These are phyloP conservation scores for Sinosuthora webbiana DNA, from an alignment of 2,113 vertebrate species.

Conservation along the genomic window DNA sequence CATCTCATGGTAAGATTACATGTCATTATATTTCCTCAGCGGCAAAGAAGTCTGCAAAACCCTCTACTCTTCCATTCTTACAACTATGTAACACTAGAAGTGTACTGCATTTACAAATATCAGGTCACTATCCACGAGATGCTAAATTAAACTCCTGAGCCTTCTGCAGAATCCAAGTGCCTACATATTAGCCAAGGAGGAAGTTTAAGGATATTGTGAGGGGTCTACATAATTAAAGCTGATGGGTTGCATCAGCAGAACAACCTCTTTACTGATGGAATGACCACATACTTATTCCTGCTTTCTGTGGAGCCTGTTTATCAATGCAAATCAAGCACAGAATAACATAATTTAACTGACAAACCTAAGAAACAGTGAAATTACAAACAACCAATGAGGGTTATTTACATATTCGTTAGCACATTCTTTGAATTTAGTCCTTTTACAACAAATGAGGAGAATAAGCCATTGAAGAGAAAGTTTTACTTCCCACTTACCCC, in stretches of 20 bases:
- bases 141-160: neutral
- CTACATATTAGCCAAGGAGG: neutral
- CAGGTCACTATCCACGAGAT: neutral
- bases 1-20: neutral
- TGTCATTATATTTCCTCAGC: neutral
- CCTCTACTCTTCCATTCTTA: neutral
- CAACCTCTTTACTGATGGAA: neutral
- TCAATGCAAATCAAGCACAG: neutral
- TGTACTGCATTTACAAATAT: neutral
- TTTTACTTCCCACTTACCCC: constrained; percentile 77
- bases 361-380: neutral
- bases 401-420: neutral
- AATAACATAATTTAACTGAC: neutral
- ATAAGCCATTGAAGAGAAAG: neutral
- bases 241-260: neutral
- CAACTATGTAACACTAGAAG: neutral
- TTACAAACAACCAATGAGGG: neutral
- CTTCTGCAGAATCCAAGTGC: neutral
- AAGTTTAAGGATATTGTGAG: neutral
- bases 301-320: neutral
- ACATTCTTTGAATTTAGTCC: neutral
- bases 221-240: neutral
- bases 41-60: neutral
- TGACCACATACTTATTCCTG: neutral
- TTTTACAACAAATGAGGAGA: neutral